phyloP scores from a whole-genome alignment of 1,140 invertebrate genomes.

The Bombus sylvicola region DNA sequence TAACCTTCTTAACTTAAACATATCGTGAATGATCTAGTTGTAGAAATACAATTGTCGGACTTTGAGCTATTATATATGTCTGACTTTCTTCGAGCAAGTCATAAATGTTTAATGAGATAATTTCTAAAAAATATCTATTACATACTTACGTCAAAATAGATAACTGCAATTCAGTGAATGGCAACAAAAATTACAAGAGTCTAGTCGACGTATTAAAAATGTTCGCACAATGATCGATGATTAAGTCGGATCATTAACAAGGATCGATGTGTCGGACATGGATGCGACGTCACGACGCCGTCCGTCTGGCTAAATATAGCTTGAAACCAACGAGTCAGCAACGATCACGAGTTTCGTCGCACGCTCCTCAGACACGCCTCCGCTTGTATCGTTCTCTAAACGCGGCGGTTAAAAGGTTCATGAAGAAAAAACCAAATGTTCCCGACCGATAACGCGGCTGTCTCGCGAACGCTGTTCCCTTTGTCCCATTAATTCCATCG shows the following conservation, averaged over 20 bases:
- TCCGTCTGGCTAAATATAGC: conserved; percentile 18
- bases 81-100: neutral
- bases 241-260: neutral
- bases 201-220: neutral
- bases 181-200: neutral
- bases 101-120: neutral
- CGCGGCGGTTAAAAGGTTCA: neutral
- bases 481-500: conserved; percentile 32
- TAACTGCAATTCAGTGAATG: neutral
- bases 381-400: neutral
- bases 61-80: neutral
- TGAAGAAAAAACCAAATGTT: neutral
- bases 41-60: neutral
- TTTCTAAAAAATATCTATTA: neutral
- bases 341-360: neutral
- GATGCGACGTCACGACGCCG: conserved; percentile 11
- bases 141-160: neutral
- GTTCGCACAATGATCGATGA: neutral
- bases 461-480: neutral
- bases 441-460: conserved; percentile 27
- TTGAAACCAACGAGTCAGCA: neutral
- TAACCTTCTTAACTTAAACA: too few species aligned
- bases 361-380: conserved; percentile 12
- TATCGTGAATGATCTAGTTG: too few species aligned
- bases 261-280: neutral